Percentiles rank a stretch among this genome's conserved stretches.
Conservation (phyloP, 1,140 invertebrate genomes). For the Lasioglossum baleicum region DNA sequence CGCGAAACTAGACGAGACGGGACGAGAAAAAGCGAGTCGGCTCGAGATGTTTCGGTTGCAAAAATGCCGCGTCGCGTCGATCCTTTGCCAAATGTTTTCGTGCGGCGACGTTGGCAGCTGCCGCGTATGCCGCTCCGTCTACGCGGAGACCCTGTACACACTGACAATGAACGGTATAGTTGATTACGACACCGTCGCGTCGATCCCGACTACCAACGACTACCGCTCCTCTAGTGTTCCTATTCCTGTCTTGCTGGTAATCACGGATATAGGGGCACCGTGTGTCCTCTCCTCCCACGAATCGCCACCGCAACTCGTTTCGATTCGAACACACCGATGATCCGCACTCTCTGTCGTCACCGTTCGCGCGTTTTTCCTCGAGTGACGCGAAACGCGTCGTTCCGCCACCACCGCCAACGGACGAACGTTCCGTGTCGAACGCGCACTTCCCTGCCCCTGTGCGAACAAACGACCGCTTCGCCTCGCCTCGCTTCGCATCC, state of each 20-base stretch:
- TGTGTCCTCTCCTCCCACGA: not conserved
- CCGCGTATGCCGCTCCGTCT: too few relatives aligned
- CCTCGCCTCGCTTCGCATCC: not conserved
- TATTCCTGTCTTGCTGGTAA: not conserved
- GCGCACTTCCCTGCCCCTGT: too few relatives aligned
- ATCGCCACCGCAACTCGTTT: not conserved
- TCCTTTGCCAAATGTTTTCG: not conserved
- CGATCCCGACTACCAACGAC: constrained; percentile 11
- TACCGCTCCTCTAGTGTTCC: not conserved
- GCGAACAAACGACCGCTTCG: not conserved
- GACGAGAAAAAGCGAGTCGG: too few relatives aligned
- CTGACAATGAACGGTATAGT: not conserved
- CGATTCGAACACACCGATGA: not conserved
- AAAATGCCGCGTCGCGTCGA: not conserved
- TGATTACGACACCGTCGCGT: constrained; percentile 10
- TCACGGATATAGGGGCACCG: not conserved
- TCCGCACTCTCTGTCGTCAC: not conserved
- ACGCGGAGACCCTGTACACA: not conserved
- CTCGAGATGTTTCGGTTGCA: not conserved
- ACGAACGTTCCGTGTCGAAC: not conserved
- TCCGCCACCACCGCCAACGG: too few relatives aligned
- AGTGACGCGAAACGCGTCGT: too few relatives aligned
- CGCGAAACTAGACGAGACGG: not conserved
- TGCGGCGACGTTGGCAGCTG: not conserved
- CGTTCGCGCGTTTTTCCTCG: not conserved